Conservation (phyloP, 2,113 vertebrate genomes). For the Myxocyprinus asiaticus region DNA sequence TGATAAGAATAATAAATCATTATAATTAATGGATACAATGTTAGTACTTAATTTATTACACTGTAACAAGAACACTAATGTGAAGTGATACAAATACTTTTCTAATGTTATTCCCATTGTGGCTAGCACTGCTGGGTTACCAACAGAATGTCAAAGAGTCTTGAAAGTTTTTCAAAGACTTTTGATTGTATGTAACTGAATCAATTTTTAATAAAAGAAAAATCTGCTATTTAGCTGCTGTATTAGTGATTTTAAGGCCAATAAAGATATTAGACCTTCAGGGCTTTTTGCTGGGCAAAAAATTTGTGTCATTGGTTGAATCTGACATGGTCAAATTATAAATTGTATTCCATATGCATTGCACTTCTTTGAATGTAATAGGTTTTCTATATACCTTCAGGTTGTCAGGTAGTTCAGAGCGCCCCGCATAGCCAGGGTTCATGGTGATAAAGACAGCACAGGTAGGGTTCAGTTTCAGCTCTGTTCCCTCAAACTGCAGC, state of each 20-base stretch:
- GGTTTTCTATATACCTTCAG: conserved; percentile 78
- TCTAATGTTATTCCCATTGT: neutral
- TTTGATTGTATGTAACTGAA: too few relatives aligned
- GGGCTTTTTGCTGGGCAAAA: neutral
- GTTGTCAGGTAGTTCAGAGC: conserved; percentile 90
- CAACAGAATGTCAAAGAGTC: too few relatives aligned
- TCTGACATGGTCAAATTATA: neutral
- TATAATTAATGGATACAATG: too few relatives aligned
- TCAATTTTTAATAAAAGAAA: too few relatives aligned
- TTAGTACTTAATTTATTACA: neutral
- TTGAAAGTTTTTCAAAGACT: too few relatives aligned
- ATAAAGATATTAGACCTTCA: neutral
- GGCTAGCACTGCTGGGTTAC: too few relatives aligned
- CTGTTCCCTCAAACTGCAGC: conserved; percentile 87
- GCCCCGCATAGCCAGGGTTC: conserved; percentile 92
- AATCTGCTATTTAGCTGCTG: too few relatives aligned
- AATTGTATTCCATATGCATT: neutral
- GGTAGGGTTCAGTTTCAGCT: conserved; percentile 84
- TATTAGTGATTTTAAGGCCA: neutral
- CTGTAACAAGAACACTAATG: neutral
- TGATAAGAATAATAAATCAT: too few relatives aligned
- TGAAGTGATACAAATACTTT: neutral
- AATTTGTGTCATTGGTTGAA: neutral
- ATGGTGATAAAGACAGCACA: conserved; percentile 93
- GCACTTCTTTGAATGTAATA: too few relatives aligned